Evolutionary conservation across 2,113 vertebrate genomes (phyloP), one percentile per base, ranked within the genome.

Genomic region (Microcebus lehilahytsara): DNA sequence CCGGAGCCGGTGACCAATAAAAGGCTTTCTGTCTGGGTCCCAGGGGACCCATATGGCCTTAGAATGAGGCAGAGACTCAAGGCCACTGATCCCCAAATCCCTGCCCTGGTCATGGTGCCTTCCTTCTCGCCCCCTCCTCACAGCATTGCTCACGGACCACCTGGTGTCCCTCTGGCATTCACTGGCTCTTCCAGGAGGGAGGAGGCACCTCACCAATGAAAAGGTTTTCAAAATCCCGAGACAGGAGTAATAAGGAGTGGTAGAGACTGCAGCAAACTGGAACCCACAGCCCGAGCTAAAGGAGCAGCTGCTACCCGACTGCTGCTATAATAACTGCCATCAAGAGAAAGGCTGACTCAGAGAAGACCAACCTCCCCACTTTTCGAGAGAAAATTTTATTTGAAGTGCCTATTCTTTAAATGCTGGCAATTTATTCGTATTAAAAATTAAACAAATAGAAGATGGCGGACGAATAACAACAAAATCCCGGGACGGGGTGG

Each of bases 361-460:
- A 49, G 37, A 19, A 34, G 58, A 22, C 19, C 5, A 2, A 53
- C 6, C 67, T 53, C 20, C 56, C 42, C 37, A 1, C 12, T 42
- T 46, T 67, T 64, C 77, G 62, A 83, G 40, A 94, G 56, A 93
- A 62, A 51, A 64, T 40, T 62, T 40, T 51, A 51, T 46, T 66
- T 53, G 51, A 79, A 79, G 40, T 51, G 10, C 9, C 79, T 84
- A 22, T 42, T 93, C 66, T 81, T 86, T 12, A 77, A 95, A 94
- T 62, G 30, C 17, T 72, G 13, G 30, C 69, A 71, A 86, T 3
- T 34, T 20, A 14, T 46, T 86, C 74, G 19, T 51, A 60, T 53
- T 89, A 46, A 77, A 93, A 91, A 81, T 79, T 42, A 60, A 96
- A 67, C 8, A 74, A 91, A 90, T 3, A 85, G n/a, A n/a, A n/a